Evolutionary conservation across 2,113 vertebrate species (phyloP).

Genomic region (Patagioenas fasciata): DNA sequence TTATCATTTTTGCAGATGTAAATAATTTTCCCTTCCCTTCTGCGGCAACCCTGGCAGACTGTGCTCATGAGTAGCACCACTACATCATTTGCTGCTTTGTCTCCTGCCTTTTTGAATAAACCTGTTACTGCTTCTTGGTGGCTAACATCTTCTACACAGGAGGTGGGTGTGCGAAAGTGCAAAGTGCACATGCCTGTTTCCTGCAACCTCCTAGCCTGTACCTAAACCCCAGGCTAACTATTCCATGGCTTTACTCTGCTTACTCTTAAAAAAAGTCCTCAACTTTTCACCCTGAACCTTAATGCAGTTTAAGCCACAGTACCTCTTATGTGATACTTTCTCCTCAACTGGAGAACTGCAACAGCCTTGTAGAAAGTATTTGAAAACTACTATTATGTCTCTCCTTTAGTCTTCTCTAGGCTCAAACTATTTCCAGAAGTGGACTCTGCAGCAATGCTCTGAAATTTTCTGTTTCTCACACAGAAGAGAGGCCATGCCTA

Average conservation of each 20-base stretch:
- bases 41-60: background rate
- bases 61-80: fast-evolving
- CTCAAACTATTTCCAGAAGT: background rate
- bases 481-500: background rate
- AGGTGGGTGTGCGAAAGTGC: background rate
- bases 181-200: background rate
- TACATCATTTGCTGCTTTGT: background rate
- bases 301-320: background rate
- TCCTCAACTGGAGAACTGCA: background rate
- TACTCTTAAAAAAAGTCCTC: background rate
- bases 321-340: background rate
- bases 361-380: background rate
- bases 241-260: background rate
- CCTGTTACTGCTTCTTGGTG: background rate
- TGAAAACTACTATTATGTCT: background rate
- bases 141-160: background rate
- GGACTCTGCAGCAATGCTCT: fast-evolving
- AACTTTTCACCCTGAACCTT: background rate
- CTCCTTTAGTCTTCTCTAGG: background rate
- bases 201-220: background rate
- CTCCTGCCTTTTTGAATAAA: background rate
- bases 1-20: background rate
- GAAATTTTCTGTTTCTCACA: background rate
- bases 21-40: background rate
- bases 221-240: background rate